Base-by-base conservation (phyloP, 2,113 vertebrate species). In the Datnioides undecimradiatus region DNA sequence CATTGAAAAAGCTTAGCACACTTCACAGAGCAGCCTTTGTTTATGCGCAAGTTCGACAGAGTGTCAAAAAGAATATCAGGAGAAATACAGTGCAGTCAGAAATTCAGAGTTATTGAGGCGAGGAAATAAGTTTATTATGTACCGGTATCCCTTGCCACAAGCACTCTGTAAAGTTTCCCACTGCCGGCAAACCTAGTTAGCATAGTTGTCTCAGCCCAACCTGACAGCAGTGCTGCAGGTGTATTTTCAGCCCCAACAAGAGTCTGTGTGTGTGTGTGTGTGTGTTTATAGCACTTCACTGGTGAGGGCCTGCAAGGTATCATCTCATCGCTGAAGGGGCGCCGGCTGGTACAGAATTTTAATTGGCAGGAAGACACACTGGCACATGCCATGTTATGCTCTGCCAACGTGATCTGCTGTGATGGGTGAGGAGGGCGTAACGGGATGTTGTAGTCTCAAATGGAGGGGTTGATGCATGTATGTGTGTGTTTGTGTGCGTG, bases 291-390 rank as follows among this genome's bases (percentile, higher is more conserved):
- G 70, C 72, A 66, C 63, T 63, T 78, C 74, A 74, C 78, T 72
- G 64, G 58, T 71, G 79, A 69, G 72, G 76, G 64, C 72, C 76
- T 79, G 73, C n/a, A 66, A 89, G 80, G 80, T 87, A 91, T 87
- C 84, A 76, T 79, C 84, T 73, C 76, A 76, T 58, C 17, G 51
- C 84, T 81, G 45, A 79, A 67, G 77, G 48, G 79, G 59, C 10
- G 65, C 73, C 23, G 41, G 62, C 80, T 90, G 69, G 60, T 82
- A 68, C 78, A 55, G 71, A 63, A 77, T 88, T 78, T 82, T 92
- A 92, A 93, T 93, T 93, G 91, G 86, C 55, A 82, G 36, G 58
- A 76, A 86, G 76, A 79, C 58, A 48, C 79, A 23, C n/a, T 58
- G 73, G 70, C 54, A 80, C 80, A 79, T 77, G 76, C 41, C 55